phyloP scores from a whole-genome alignment of 2,797 vertebrate species.

The Crax fasciolata region DNA sequence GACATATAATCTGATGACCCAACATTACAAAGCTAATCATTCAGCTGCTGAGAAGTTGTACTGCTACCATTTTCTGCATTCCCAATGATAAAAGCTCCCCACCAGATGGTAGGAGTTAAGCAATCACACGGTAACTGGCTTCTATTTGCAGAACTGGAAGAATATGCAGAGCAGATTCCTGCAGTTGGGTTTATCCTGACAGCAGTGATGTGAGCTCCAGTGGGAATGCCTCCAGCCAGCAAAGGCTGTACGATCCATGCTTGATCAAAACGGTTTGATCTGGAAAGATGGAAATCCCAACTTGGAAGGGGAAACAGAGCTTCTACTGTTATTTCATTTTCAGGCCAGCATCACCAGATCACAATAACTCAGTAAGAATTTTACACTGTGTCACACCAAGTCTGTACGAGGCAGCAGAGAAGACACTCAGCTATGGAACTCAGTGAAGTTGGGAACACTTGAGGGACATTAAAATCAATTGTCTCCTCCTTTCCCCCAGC shows the following conservation, averaged over 20 bases:
- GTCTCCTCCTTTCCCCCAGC: background rate
- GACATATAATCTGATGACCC: conserved; percentile 13
- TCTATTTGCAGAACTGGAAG: conserved; percentile 52
- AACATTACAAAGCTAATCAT: conserved; percentile 1
- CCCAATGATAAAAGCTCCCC: background rate
- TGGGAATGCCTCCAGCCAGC: conserved; percentile 2
- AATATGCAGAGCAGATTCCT: conserved; percentile 5
- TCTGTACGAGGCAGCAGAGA: background rate
- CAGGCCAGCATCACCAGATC: background rate
- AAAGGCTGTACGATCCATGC: background rate
- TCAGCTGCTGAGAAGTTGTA: conserved; percentile 31
- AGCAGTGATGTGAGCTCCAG: conserved; percentile 6
- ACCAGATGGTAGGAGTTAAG: conserved; percentile 64
- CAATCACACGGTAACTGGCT: conserved; percentile 36
- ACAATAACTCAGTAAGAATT: background rate
- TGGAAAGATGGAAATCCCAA: background rate
- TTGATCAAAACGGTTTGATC: conserved; percentile 7
- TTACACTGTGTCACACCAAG: background rate
- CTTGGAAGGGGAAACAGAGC: background rate
- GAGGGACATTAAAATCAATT: background rate
- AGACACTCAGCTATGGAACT: background rate
- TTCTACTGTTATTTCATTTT: background rate
- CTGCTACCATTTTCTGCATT: conserved; percentile 46
- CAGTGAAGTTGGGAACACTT: background rate
- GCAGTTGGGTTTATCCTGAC: conserved; percentile 32